Evolutionary conservation across 2,797 vertebrate species (phyloP).

Genomic region (Sebastes nivosus): DNA sequence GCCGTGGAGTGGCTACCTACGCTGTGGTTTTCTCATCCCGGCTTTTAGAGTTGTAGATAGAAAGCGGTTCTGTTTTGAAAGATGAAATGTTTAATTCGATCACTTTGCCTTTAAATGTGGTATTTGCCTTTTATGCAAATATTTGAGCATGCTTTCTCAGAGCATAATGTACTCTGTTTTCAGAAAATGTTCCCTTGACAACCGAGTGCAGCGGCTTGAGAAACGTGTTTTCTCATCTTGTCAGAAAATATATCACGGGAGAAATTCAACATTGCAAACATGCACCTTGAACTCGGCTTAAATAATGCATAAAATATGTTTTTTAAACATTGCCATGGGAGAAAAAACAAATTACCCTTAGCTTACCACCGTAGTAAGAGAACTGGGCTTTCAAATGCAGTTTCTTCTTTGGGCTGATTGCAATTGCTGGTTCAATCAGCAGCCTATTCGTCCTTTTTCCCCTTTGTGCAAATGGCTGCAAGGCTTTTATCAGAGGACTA

Average conservation of each 20-base stretch:
- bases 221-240: conserved; percentile 49
- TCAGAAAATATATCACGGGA: conserved; percentile 37
- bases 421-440: conserved; percentile 42
- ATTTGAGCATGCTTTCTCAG: conserved; percentile 43
- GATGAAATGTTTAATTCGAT: conserved; percentile 18
- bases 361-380: neutral
- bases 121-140: conserved; percentile 58
- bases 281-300: conserved; percentile 45
- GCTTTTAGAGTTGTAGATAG: neutral
- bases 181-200: conserved; percentile 69
- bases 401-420: conserved; percentile 41
- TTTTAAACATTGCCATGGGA: conserved; percentile 12
- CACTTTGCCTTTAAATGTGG: conserved; percentile 22
- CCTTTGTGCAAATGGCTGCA: conserved; percentile 1
- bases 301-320: conserved; percentile 32
- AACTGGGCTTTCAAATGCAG: conserved; percentile 14
- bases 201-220: conserved; percentile 53
- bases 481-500: neutral
- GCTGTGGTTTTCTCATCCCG: neutral
- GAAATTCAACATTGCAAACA: conserved; percentile 8
- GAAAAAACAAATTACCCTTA: conserved; percentile 5
- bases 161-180: conserved; percentile 27
- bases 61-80: neutral
- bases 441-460: conserved; percentile 19
- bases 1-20: neutral